These are phyloP conservation scores for Pantala flavescens DNA, from an alignment of 1,140 invertebrate species.

Conservation along the genomic window DNA sequence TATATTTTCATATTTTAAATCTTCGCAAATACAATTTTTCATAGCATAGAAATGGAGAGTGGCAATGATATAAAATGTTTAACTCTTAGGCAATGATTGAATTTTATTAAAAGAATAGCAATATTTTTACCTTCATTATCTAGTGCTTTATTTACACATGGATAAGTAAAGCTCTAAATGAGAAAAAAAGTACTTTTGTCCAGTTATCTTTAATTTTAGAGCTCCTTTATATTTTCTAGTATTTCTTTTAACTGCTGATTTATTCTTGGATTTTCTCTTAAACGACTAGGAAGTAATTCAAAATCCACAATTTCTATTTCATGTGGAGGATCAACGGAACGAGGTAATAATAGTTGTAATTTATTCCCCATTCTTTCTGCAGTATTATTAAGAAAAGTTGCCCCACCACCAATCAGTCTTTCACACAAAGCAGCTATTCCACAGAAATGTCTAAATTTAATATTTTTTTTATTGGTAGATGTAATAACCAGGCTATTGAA, in stretches of 20 bases:
- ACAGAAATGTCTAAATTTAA: not conserved
- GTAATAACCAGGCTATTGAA: too few species aligned
- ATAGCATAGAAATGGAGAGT: too few species aligned
- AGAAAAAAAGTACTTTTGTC: too few species aligned
- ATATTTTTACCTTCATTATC: too few species aligned
- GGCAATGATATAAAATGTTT: too few species aligned
- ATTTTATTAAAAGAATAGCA: too few species aligned
- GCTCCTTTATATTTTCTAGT: not conserved
- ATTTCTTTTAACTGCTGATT: not conserved
- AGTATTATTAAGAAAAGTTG: not conserved
- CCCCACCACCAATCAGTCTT: not conserved
- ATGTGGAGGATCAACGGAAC: not conserved
- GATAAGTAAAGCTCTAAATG: too few species aligned
- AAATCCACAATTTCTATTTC: not conserved
- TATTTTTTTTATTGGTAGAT: not conserved
- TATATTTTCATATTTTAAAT: too few species aligned
- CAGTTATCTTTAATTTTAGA: not conserved
- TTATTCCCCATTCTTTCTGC: not conserved
- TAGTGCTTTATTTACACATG: too few species aligned
- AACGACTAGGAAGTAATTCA: not conserved
- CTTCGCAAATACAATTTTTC: too few species aligned
- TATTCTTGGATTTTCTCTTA: not conserved
- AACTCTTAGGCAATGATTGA: too few species aligned
- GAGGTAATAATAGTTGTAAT: not conserved
- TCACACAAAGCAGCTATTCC: conserved; percentile 13